phyloP scores from a whole-genome alignment of 2,797 vertebrate genomes.

The Leptoclinus maculatus region DNA sequence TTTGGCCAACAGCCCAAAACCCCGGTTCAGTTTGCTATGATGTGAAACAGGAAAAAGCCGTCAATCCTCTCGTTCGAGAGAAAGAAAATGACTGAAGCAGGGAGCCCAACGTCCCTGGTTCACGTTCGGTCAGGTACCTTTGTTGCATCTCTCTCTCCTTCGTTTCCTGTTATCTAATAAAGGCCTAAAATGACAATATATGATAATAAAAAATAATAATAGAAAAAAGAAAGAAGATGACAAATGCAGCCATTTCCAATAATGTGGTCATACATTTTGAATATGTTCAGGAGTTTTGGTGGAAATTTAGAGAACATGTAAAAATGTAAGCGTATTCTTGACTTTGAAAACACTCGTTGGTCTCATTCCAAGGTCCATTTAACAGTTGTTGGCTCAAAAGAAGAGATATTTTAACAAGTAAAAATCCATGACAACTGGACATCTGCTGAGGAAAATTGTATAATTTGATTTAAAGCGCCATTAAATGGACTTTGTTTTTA shows the following conservation, averaged over 20 bases:
- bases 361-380: background rate
- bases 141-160: background rate
- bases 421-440: background rate
- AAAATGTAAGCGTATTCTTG: background rate
- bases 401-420: background rate
- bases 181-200: background rate
- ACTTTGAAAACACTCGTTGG: background rate
- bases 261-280: background rate
- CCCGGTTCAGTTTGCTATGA: background rate
- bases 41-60: too few species aligned
- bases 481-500: background rate
- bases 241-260: background rate
- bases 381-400: background rate
- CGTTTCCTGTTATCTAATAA: background rate
- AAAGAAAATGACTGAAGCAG: background rate
- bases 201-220: background rate
- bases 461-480: slow-evolving; percentile 1
- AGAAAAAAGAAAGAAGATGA: background rate
- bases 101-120: background rate
- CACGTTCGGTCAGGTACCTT: background rate
- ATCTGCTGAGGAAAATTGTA: background rate
- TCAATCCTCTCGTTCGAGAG: background rate
- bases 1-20: background rate
- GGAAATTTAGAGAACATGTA: background rate
- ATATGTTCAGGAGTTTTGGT: background rate